phyloP scores from a whole-genome alignment of 2,797 vertebrate genomes.

The Agapornis canus region DNA sequence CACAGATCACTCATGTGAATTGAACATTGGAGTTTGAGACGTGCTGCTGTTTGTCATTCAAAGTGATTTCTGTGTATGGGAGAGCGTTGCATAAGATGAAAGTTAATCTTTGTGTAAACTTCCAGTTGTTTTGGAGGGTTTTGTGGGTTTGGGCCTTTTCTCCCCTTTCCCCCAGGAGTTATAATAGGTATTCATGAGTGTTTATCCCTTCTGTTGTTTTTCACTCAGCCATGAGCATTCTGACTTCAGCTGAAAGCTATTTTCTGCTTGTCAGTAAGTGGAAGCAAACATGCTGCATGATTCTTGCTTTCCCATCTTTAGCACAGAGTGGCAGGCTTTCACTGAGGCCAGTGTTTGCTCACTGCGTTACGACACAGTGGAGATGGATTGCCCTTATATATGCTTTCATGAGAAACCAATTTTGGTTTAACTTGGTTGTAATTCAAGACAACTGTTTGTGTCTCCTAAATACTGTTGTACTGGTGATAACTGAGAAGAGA shows the following conservation, averaged over 20 bases:
- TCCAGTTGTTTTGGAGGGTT: not conserved
- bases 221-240: not conserved
- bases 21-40: not conserved
- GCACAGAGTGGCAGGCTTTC: not conserved
- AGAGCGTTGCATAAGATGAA: not conserved
- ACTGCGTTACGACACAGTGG: accelerated
- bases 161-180: accelerated
- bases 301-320: not conserved
- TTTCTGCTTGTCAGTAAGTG: not conserved
- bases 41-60: not conserved
- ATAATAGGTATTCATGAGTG: not conserved
- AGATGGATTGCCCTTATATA: not conserved
- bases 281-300: not conserved
- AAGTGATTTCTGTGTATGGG: not conserved
- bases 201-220: not conserved
- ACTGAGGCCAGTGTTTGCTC: not conserved
- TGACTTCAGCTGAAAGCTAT: not conserved
- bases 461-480: not conserved
- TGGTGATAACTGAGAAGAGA: not conserved
- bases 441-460: not conserved
- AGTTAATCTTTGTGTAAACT: not conserved
- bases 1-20: too few species aligned
- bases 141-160: not conserved
- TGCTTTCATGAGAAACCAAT: not conserved
- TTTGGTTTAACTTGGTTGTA: not conserved